Base-by-base conservation (phyloP, 30 jellyfish, hydroid and myxozoan genomes). In the Hydractinia echinata region DNA sequence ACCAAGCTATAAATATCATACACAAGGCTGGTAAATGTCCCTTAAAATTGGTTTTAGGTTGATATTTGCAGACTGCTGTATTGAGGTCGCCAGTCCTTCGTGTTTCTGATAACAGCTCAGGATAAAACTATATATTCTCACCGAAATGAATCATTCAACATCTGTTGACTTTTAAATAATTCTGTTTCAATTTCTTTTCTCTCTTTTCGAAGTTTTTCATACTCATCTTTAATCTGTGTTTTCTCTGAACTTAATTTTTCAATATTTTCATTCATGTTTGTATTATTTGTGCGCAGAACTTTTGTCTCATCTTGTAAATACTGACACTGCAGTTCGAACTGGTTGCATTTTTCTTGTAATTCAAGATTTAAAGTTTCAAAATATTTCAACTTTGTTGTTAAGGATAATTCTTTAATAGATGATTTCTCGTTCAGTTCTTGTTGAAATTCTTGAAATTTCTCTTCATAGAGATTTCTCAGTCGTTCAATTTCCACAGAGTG, bases 391-490 rank as follows among this genome's bases (percentile, higher is more conserved):
- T 64, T 44, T 44, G 74, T n/a, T n/a, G 19, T 64, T 64, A 64
- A 64, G 19, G 74, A 64, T 13, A 13, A 64, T 64, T 64, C 74
- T 64, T 64, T 64, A 7, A 51, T 51, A 6, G 74, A 64, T 44
- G 74, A 7, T 64, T 64, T 64, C 39, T 13, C 74, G 19, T 64
- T 51, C 4, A 64, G 39, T 64, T 64, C 19, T 13, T 64, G 19
- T 51, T 64, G 74, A 64, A 64, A 64, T 64, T 64, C 74, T 13
- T 64, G 51, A 64, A 64, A 64, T 13, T 64, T 64, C 39, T 64
- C 74, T 51, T 64, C 51, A 64, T 64, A 64, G 19, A n/a, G 51
- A 4, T 64, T 64, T 51, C 74, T 64, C 74, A 64, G 74, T 13
- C 19, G 10, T 6, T 64, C 74, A 1, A 7, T n/a, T 64, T 44